Evolutionary conservation across 2,888 invertebrate species (phyloP).

Genomic region (Nomada ruficornis): DNA sequence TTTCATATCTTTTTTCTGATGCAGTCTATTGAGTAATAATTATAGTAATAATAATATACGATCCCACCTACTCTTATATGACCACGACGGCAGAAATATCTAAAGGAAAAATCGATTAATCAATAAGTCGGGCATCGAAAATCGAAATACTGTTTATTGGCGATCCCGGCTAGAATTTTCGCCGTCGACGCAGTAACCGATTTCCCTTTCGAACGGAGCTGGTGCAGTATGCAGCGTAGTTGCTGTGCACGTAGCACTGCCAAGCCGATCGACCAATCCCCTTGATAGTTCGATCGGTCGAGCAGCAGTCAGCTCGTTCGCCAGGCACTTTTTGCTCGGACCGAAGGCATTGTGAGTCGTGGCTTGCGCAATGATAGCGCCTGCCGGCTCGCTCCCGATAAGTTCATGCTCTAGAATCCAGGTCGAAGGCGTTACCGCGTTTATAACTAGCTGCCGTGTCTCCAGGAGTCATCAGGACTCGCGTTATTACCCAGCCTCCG

Average conservation of each 20-base stretch:
- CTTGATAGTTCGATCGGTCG: conserved; percentile 70
- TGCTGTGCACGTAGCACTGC: conserved; percentile 44
- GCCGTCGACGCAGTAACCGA: conserved; percentile 46
- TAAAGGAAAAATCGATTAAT: too few relatives aligned
- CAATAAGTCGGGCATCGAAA: not conserved
- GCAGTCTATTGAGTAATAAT: too few relatives aligned
- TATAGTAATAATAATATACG: too few relatives aligned
- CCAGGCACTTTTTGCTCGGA: conserved; percentile 68
- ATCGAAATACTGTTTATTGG: not conserved
- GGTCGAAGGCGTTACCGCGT: conserved; percentile 79
- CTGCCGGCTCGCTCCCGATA: conserved; percentile 77
- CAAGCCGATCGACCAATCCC: conserved; percentile 65
- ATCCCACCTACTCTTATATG: too few relatives aligned
- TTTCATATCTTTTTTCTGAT: too few relatives aligned
- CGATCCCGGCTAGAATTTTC: conserved; percentile 42
- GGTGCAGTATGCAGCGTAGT: conserved; percentile 29
- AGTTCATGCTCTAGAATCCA: conserved; percentile 82
- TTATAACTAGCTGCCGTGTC: conserved; percentile 61
- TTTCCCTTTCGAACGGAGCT: conserved; percentile 64
- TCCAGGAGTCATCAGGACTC: conserved; percentile 39
- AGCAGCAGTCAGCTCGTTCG: conserved; percentile 54
- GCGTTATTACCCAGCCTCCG: conserved; percentile 43
- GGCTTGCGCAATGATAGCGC: conserved; percentile 79
- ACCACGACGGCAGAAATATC: too few relatives aligned
- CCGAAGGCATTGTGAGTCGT: conserved; percentile 77